These are phyloP conservation scores for Ormyrus labotus DNA, from an alignment of 2,888 invertebrate genomes.

Conservation along the genomic window DNA sequence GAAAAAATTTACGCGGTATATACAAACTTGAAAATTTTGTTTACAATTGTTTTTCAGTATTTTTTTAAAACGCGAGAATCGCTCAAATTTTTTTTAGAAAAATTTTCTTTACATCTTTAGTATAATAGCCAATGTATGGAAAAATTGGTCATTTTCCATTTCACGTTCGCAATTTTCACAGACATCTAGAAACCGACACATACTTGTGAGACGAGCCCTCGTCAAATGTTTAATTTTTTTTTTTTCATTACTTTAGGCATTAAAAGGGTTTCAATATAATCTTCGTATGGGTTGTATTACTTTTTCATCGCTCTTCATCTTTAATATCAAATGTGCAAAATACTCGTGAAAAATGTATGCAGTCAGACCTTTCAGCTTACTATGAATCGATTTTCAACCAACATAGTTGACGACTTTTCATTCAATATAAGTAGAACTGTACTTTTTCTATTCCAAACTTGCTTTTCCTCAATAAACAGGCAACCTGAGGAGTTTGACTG, in stretches of 20 bases:
- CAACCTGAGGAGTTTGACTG: conserved; percentile 55
- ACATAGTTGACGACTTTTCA: conserved; percentile 33
- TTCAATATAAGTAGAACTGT: conserved; percentile 28
- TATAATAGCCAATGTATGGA: conserved; percentile 39
- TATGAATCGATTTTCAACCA: conserved; percentile 32
- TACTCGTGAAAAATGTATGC: conserved; percentile 73
- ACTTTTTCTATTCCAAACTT: conserved; percentile 21
- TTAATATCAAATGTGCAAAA: conserved; percentile 75
- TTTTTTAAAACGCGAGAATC: conserved; percentile 45
- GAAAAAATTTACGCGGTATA: conserved; percentile 51
- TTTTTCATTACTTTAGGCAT: conserved; percentile 58
- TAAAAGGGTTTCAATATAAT: conserved; percentile 55
- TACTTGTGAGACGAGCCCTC: conserved; percentile 65
- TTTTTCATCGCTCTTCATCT: conserved; percentile 56
- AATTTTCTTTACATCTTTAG: conserved; percentile 33
- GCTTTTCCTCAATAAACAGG: conserved; percentile 35
- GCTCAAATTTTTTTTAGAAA: conserved; percentile 46
- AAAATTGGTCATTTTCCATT: conserved; percentile 35
- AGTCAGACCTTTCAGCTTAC: conserved; percentile 54
- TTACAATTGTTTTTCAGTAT: conserved; percentile 20
- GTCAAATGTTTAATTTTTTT: conserved; percentile 60
- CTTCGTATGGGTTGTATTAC: conserved; percentile 50
- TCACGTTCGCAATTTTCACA: conserved; percentile 50
- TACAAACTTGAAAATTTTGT: conserved; percentile 55
- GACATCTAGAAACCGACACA: conserved; percentile 60